Base-by-base conservation (phyloP, 2,113 vertebrate species). In the Nansenia antarctica region DNA sequence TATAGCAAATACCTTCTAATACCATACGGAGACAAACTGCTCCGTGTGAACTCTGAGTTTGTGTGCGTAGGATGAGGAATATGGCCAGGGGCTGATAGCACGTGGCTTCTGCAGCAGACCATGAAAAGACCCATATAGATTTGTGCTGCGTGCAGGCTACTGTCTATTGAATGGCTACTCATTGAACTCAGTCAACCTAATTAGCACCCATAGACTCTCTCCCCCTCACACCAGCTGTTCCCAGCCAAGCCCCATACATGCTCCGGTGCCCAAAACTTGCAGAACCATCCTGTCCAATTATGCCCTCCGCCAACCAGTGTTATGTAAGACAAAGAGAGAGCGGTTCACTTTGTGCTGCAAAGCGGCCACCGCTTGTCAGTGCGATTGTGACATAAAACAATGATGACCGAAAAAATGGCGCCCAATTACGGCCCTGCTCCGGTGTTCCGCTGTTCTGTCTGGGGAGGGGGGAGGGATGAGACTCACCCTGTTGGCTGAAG, bases 401-500 rank as follows among this genome's bases (percentile, higher is more conserved):
- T n/a, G n/a, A n/a, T n/a, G n/a, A n/a, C n/a, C n/a, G n/a, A n/a
- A n/a, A n/a, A n/a, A n/a, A n/a, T n/a, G n/a, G n/a, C n/a, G n/a
- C n/a, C n/a, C n/a, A n/a, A n/a, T n/a, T n/a, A n/a, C n/a, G n/a
- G n/a, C n/a, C n/a, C n/a, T n/a, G n/a, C n/a, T n/a, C n/a, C n/a
- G n/a, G n/a, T n/a, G n/a, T n/a, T n/a, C n/a, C n/a, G n/a, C n/a
- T n/a, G n/a, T n/a, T 53, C 20, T 22, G n/a, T 53, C 20, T 53
- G 5, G 3, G 42, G 42, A 12, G 65, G 72, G 72, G 60, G 59
- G 59, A 74, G 72, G 66, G 18, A 1, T 8, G 69, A 76, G 62
- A 86, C 93, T 93, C 75, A 96, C 94, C 94, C 94, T 94, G 94
- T 82, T 94, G 93, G 92, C 90, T 95, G 88, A 95, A 94, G 86